phyloP scores from a whole-genome alignment of 2,797 vertebrate genomes.

The Enteromius afrohamiltoni region DNA sequence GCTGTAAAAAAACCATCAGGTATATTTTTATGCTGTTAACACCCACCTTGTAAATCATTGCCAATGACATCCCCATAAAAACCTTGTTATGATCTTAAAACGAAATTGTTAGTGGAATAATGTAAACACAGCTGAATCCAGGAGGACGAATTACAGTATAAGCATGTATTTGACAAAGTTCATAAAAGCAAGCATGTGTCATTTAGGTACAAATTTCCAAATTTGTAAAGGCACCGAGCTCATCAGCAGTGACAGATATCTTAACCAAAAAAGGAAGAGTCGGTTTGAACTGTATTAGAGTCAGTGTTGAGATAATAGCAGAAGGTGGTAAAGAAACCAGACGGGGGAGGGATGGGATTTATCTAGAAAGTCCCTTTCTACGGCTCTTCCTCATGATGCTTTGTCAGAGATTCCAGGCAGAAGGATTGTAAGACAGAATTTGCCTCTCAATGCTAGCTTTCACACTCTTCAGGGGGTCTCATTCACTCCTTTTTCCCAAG shows the following conservation, averaged over 20 bases:
- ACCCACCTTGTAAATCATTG: neutral
- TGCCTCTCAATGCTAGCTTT: constrained; percentile 46
- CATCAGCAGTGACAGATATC: neutral
- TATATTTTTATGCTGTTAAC: neutral
- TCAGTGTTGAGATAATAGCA: constrained; percentile 13
- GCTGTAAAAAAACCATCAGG: neutral
- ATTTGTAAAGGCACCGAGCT: neutral
- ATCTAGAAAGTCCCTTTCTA: constrained; percentile 23
- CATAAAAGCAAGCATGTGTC: neutral
- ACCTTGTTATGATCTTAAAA: neutral
- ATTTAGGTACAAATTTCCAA: neutral
- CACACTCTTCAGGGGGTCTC: constrained; percentile 44
- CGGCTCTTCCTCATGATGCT: constrained; percentile 31
- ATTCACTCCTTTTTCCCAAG: constrained; percentile 34
- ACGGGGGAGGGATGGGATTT: constrained; percentile 43
- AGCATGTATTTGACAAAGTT: neutral
- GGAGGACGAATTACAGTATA: neutral
- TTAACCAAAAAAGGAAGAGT: constrained; percentile 35
- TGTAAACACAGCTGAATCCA: neutral
- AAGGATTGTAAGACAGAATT: constrained; percentile 40
- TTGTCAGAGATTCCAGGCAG: constrained; percentile 47
- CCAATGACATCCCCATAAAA: constrained; percentile 1
- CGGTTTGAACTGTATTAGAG: constrained; percentile 19
- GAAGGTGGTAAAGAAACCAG: constrained; percentile 20
- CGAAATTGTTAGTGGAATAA: neutral